Evolutionary conservation across 2,888 invertebrate species (phyloP).

Genomic region (Hedychridium roseum): DNA sequence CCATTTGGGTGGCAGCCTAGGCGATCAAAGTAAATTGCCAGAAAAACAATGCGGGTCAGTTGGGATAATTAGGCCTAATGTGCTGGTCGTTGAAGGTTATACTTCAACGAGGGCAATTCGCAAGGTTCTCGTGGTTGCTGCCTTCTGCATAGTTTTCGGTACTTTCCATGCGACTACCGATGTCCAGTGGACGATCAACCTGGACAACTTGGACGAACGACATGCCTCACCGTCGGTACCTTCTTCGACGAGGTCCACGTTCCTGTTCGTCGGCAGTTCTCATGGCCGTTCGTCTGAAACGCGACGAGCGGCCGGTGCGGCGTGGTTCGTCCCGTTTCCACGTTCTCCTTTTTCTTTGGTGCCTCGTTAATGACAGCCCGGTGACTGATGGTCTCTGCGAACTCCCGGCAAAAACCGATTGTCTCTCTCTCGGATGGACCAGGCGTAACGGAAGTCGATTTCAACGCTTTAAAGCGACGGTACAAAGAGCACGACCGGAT

Average conservation of each 20-base stretch:
- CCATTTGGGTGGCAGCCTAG: too few species aligned
- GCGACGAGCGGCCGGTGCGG: background rate
- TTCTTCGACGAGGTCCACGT: background rate
- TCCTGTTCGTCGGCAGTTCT: slow-evolving; percentile 1
- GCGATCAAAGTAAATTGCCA: too few species aligned
- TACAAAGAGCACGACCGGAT: background rate
- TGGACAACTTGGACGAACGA: background rate
- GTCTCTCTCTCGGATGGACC: slow-evolving; percentile 1
- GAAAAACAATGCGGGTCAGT: too few species aligned
- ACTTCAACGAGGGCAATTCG: too few species aligned
- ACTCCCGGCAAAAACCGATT: slow-evolving; percentile 1
- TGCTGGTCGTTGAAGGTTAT: too few species aligned
- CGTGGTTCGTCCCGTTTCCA: slow-evolving; percentile 1
- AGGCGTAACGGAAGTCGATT: background rate
- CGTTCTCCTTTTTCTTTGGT: slow-evolving; percentile 7
- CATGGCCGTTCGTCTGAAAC: background rate
- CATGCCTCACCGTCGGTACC: background rate
- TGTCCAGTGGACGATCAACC: too few species aligned
- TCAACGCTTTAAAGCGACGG: background rate
- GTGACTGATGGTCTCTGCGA: background rate
- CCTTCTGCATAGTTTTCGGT: too few species aligned
- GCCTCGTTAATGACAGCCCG: slow-evolving; percentile 17
- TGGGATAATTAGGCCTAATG: too few species aligned
- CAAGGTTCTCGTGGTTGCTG: too few species aligned
- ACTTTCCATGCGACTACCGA: too few species aligned